Percentiles rank a stretch among this genome's conserved stretches.
Conservation (phyloP, 2,797 vertebrate genomes). For the Rhynchonycteris naso region DNA sequence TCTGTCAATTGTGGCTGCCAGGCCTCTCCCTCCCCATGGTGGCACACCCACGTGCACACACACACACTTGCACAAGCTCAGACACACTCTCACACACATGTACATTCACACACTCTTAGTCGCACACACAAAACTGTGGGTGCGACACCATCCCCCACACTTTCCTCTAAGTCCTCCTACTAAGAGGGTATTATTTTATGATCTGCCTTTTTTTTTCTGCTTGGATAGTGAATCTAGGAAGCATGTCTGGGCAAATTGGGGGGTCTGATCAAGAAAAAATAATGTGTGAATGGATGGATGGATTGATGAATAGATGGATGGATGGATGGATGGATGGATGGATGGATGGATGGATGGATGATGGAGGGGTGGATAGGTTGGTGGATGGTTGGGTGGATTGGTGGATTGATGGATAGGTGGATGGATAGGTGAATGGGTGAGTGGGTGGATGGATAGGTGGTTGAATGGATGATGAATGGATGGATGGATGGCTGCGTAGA, state of each 20-base stretch:
- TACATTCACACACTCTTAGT: fast-evolving
- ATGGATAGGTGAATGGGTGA: too few species aligned
- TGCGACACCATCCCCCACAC: background rate
- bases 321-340: too few species aligned
- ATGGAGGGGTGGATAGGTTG: too few species aligned
- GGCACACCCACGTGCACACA: background rate
- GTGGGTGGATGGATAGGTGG: background rate
- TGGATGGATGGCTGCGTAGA: background rate
- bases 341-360: background rate
- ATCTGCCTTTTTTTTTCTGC: background rate
- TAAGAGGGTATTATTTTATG: fast-evolving
- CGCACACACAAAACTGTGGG: background rate
- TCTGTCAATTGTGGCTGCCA: background rate
- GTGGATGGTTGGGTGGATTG: too few species aligned
- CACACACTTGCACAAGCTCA: background rate
- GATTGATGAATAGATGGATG: too few species aligned
- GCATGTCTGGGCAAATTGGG: background rate
- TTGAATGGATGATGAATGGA: background rate
- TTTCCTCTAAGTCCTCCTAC: fast-evolving
- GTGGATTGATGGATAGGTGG: background rate
- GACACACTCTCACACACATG: background rate
- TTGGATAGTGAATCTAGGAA: background rate
- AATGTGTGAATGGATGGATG: background rate
- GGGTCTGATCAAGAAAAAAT: background rate
- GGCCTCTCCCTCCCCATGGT: fast-evolving